A percentile compares a stretch with the other conserved stretches of the same genome.
Evolutionary conservation across 53 echinoderm and acorn worm species (phyloP).

Genomic region (Paracentrotus lividus): DNA sequence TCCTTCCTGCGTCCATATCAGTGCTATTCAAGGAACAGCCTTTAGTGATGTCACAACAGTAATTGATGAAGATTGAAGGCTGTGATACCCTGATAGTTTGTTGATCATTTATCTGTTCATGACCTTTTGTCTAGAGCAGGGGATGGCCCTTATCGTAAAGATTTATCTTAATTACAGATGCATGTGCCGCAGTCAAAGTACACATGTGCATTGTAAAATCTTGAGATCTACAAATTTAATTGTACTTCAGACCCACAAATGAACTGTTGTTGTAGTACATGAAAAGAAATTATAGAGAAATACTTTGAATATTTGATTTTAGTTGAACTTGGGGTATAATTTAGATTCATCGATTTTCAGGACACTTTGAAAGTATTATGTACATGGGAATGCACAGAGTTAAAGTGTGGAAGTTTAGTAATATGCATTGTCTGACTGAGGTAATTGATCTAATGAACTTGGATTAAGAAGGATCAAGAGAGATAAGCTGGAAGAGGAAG

Average conservation of each 20-base stretch:
- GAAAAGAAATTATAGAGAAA: too few relatives aligned
- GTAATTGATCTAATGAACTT: conserved; percentile 12
- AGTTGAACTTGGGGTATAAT: too few relatives aligned
- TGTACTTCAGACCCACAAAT: too few relatives aligned
- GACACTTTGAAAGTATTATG: too few relatives aligned
- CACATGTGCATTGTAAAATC: neutral
- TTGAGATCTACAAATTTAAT: too few relatives aligned
- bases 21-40: conserved; percentile 42
- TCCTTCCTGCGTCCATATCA: conserved; percentile 53
- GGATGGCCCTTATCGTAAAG: neutral
- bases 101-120: conserved; percentile 20
- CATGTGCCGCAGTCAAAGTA: neutral
- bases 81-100: neutral
- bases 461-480: conserved; percentile 26
- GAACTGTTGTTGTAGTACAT: too few relatives aligned
- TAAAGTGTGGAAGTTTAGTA: too few relatives aligned
- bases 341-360: too few relatives aligned
- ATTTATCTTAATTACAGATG: neutral
- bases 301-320: too few relatives aligned
- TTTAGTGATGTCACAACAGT: conserved; percentile 31
- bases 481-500: conserved; percentile 25
- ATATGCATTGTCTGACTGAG: neutral
- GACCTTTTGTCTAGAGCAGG: conserved; percentile 11
- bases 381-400: too few relatives aligned
- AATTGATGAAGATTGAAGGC: conserved; percentile 25